Base-by-base conservation (phyloP, 53 echinoderm and acorn worm species). In the Antedon mediterranea region DNA sequence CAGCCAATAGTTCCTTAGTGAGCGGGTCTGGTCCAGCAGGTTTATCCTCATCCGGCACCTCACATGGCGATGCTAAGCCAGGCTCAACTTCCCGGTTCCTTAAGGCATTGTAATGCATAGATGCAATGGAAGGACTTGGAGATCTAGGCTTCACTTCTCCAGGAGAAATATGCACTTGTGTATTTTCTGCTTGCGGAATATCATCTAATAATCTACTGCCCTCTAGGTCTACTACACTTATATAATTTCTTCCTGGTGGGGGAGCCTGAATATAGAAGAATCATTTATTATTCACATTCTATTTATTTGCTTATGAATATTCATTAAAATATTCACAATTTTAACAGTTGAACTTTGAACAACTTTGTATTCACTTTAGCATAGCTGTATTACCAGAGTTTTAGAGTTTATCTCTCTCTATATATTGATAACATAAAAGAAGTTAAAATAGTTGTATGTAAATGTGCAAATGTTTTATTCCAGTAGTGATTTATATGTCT, bases 31-130 rank as follows among this genome's bases (percentile, higher is more conserved):
- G 80, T 79, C 87, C 83, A 76, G 75, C 71, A 57, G 57, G 57
- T 57, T 8, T 15, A 9, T 57, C 57, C 7, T 15, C 57, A 18
- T 57, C 57, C 23, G 7, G 57, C 23, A 57, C 57, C 23, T 57
- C 57, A 57, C 57, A 57, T 57, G 57, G 57, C 3, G 57, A 57
- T 57, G 57, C 23, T 26, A 57, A 26, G 57, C 20, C 23, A 73
- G 88, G 85, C 30, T 83, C 83, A 0, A 87, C 91, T 81, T 94
- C 91, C 44, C 87, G 83, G 30, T 89, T 81, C 74, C 91, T 89
- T 78, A 91, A 74, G 27, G 94, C 84, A 30, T 83, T 89, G 80
- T 94, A 95, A 78, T 95, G 91, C 28, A 95, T 82, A 78, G 89
- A 87, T 15, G 97, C 89, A 30, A 87, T 89, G 32, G 84, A 86